These are phyloP conservation scores for Varanus salvator DNA, from an alignment of 2,113 vertebrate species.

Conservation along the genomic window DNA sequence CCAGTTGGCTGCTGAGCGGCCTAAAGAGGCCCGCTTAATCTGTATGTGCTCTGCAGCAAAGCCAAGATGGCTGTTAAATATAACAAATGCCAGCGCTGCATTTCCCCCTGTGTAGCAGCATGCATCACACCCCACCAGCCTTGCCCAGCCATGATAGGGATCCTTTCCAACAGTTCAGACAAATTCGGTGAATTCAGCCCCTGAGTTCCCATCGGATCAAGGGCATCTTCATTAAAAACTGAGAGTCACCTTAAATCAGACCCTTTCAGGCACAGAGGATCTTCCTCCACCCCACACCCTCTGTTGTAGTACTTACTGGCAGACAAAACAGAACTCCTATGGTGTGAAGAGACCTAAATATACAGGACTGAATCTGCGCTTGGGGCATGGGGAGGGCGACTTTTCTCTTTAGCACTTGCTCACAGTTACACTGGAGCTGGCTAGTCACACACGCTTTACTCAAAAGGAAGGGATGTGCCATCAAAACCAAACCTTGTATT, in stretches of 20 bases:
- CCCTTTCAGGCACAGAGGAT: not conserved
- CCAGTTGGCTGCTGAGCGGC: not conserved
- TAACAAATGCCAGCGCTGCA: slow-evolving; percentile 2
- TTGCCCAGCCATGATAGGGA: not conserved
- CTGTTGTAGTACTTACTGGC: not conserved
- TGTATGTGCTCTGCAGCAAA: not conserved
- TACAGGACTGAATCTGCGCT: not conserved
- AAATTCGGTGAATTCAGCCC: not conserved
- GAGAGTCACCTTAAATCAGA: not conserved
- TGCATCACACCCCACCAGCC: not conserved
- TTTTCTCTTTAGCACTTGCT: not conserved
- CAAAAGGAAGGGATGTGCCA: too few species aligned
- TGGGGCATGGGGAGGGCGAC: too few species aligned
- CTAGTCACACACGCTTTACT: too few species aligned
- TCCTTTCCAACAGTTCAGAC: not conserved
- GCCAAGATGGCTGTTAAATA: not conserved
- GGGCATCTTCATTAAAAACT: not conserved
- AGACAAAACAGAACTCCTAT: not conserved
- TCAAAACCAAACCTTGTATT: too few species aligned
- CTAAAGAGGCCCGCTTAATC: slow-evolving; percentile 11
- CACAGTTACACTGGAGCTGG: not conserved
- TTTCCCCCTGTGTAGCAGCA: not conserved
- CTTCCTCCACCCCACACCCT: not conserved
- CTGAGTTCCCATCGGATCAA: not conserved
- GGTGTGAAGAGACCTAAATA: not conserved